Percentiles rank a stretch among this genome's conserved stretches.
These are phyloP conservation scores for Ptychobarbus kaznakovi DNA, from an alignment of 2,797 vertebrate species.

Conservation along the genomic window DNA sequence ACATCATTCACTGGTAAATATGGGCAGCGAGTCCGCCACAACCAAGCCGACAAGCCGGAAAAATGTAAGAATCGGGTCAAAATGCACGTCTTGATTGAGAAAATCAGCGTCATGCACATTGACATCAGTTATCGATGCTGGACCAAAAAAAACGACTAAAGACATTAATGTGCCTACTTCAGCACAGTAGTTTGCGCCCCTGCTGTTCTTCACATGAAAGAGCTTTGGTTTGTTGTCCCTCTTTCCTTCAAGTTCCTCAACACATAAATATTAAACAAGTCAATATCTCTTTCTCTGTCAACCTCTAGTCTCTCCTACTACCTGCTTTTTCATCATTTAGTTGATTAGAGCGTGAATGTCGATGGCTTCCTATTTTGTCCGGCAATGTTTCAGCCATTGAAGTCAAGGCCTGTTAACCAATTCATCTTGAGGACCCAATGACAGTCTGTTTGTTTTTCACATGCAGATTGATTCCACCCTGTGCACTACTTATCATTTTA, in stretches of 20 bases:
- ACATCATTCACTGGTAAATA: constrained; percentile 75
- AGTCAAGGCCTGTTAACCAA: constrained; percentile 55
- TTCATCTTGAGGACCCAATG: constrained; percentile 53
- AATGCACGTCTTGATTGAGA: constrained; percentile 40
- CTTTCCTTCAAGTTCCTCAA: constrained; percentile 53
- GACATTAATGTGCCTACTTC: background rate
- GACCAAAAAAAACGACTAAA: background rate
- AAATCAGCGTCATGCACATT: constrained; percentile 35
- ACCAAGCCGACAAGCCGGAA: constrained; percentile 39
- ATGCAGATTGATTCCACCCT: constrained; percentile 66
- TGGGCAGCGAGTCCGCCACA: constrained; percentile 59
- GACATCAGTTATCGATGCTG: constrained; percentile 31
- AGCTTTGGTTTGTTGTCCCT: constrained; percentile 51
- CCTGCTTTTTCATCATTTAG: constrained; percentile 67
- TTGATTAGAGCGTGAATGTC: constrained; percentile 72
- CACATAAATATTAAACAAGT: constrained; percentile 70
- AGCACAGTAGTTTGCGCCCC: constrained; percentile 1
- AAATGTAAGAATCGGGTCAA: constrained; percentile 51
- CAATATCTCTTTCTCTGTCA: constrained; percentile 61
- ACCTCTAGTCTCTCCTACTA: constrained; percentile 54
- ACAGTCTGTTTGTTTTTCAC: constrained; percentile 60
- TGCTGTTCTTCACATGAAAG: constrained; percentile 44
- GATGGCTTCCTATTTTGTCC: constrained; percentile 58
- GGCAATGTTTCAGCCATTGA: constrained; percentile 48
- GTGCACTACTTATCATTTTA: constrained; percentile 65